Evolutionary conservation across 2,113 vertebrate species (phyloP), one percentile per base, ranked within the genome.

Genomic region (Nanger granti): DNA sequence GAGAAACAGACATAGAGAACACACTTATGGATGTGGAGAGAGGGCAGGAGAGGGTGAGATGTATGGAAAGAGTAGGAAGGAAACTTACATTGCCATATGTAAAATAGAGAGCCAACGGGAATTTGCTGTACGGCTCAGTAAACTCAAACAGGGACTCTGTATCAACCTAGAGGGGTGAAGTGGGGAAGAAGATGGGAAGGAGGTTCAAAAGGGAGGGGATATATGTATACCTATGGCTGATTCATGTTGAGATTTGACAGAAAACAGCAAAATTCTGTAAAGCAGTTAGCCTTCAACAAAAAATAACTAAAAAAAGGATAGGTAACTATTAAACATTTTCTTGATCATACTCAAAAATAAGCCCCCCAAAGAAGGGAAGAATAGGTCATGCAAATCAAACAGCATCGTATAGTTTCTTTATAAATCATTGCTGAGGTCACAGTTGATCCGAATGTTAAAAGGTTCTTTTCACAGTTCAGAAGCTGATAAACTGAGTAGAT

Each of bases 271-370:
- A 73, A 41, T 41, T 73, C 69, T 73, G 69, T 73, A 73, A 41
- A 41, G 69, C 69, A 73, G 12, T 41, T 73, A 73, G 69, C 2
- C n/a, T 41, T 73, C 69, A 41, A 11, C 22, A 73, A 41, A 41
- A 37, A 73, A 69, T 69, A 69, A 64, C 31, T 34, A 0, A 5
- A 41, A 64, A 41, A 82, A 41, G 82, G 4, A 66, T 55, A 26
- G 7, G 7, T 69, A 96, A 31, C 20, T 93, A 76, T 82, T 94
- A 93, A 91, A 92, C 59, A n/a, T 59, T 84, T 60, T 92, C 54
- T 83, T 92, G 49, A 95, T 66, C 52, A 14, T 76, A 79, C 12
- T 95, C 69, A 89, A 13, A 92, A 88, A 89, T 52, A 94, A 87
- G 14, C 13, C 8, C 54, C 60, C 49, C 37, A 20, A 89, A 66